Percentiles rank a stretch among this genome's conserved stretches.
These are phyloP conservation scores for Ruditapes philippinarum DNA, from an alignment of 1,140 invertebrate species.

Conservation along the genomic window DNA sequence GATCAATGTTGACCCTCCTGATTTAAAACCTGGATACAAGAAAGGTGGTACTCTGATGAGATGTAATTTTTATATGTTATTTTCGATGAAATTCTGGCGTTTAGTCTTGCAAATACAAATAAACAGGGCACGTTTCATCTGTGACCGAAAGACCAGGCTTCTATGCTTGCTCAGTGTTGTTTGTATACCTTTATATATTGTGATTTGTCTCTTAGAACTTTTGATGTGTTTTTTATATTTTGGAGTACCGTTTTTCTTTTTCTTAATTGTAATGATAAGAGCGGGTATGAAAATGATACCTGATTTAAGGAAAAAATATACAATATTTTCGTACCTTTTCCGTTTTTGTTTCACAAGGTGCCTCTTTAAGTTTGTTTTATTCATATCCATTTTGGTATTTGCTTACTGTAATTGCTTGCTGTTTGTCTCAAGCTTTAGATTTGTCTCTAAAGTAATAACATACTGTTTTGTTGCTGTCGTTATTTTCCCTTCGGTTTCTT, in stretches of 20 bases:
- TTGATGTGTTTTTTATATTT: constrained; percentile 12
- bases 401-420: constrained; percentile 1
- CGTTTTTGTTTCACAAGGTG: background rate
- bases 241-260: background rate
- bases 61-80: constrained; percentile 26
- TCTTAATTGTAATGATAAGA: constrained; percentile 13
- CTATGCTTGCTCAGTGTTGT: background rate
- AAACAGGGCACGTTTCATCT: background rate
- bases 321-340: background rate
- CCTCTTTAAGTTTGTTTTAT: background rate
- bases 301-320: background rate
- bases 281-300: background rate
- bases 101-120: background rate
- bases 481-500: background rate
- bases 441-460: background rate
- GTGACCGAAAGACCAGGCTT: background rate
- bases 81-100: constrained; percentile 15
- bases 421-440: background rate
- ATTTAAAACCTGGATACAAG: constrained; percentile 28
- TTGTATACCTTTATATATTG: background rate
- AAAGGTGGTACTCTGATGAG: background rate
- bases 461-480: constrained; percentile 37
- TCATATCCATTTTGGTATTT: background rate
- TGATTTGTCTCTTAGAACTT: constrained; percentile 1
- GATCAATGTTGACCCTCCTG: background rate